Conservation (phyloP, 2,797 vertebrate species). For the Antrozous pallidus region DNA sequence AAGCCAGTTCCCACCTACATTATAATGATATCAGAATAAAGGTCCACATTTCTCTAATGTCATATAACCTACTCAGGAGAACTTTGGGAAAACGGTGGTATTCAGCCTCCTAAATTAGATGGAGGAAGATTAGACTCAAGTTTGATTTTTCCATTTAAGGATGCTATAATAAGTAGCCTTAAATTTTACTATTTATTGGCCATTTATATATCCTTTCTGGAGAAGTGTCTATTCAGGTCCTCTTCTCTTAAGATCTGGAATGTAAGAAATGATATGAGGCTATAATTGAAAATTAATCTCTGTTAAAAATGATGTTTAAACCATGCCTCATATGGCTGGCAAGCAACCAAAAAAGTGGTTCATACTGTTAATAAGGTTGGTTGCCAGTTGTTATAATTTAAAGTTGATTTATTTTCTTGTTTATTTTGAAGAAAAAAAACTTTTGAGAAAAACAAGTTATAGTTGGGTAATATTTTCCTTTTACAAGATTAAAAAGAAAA, state of each 20-base stretch:
- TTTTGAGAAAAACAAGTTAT: not conserved
- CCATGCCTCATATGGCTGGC: not conserved
- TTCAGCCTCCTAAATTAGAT: not conserved
- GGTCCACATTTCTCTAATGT: not conserved
- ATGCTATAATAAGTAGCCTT: not conserved
- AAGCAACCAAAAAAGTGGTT: not conserved
- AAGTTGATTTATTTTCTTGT: not conserved
- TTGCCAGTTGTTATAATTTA: not conserved
- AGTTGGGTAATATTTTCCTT: not conserved
- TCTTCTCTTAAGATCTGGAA: not conserved
- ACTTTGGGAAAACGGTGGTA: not conserved
- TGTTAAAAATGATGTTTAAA: not conserved
- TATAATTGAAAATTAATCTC: not conserved
- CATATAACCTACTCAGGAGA: not conserved
- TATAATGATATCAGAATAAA: not conserved
- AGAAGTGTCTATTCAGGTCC: too few species aligned
- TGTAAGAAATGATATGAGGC: not conserved
- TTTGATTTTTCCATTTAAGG: not conserved
- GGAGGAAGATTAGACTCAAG: not conserved
- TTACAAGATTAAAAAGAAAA: not conserved
- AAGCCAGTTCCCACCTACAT: not conserved
- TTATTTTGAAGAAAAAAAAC: constrained; percentile 36
- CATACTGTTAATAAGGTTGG: not conserved
- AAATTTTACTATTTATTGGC: not conserved
- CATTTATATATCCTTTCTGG: too few species aligned